A percentile compares a stretch with the other conserved stretches of the same genome.
phyloP scores from a whole-genome alignment of 2,888 invertebrate species.

The Apantesis nais region DNA sequence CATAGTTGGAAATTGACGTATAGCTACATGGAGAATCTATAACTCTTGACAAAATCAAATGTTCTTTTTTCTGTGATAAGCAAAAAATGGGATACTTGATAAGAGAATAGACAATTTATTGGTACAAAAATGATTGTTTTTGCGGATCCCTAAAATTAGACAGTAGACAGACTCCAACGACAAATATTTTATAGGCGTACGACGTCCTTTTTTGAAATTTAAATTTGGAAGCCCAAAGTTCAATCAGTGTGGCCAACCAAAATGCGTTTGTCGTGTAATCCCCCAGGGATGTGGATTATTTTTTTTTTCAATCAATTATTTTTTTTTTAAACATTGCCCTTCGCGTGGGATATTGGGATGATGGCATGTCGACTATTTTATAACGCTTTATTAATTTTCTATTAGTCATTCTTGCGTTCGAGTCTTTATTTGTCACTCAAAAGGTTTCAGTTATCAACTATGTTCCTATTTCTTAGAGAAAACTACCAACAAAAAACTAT shows the following conservation, averaged over 20 bases:
- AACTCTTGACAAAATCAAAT: no score
- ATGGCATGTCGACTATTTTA: constrained; percentile 61
- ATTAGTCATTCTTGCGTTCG: constrained; percentile 63
- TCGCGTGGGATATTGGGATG: constrained; percentile 69
- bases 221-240: constrained; percentile 68
- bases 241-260: constrained; percentile 77
- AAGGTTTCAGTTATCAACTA: constrained; percentile 14
- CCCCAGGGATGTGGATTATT: constrained; percentile 80
- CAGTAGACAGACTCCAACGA: constrained; percentile 47
- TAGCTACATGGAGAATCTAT: not conserved
- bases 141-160: constrained; percentile 47
- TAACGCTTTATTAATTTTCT: constrained; percentile 74
- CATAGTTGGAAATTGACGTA: not conserved
- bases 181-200: constrained; percentile 56
- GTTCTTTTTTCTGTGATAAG: not conserved
- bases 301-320: constrained; percentile 70
- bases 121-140: not conserved
- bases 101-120: not conserved
- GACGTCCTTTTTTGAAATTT: constrained; percentile 62
- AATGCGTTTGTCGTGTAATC: constrained; percentile 85
- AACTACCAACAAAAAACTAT: not conserved
- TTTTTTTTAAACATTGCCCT: constrained; percentile 71
- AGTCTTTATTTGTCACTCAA: constrained; percentile 16
- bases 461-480: not conserved
- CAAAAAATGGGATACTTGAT: not conserved